phyloP scores from a whole-genome alignment of 2,888 invertebrate genomes.

The Phania funesta region DNA sequence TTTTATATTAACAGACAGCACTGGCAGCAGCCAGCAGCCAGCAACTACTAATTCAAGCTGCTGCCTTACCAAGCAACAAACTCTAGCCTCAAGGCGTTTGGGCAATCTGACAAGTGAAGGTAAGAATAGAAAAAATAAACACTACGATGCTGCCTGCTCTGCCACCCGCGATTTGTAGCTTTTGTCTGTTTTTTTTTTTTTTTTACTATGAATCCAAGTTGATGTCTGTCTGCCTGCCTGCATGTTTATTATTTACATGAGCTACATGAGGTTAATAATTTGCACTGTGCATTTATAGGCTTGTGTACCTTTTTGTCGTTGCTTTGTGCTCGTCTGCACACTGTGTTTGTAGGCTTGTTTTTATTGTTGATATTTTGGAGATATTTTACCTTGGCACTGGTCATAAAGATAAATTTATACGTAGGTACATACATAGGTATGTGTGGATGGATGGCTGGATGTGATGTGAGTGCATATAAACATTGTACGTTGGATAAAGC shows the following conservation, averaged over 20 bases:
- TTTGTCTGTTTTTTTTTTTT: conserved; percentile 31
- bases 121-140: conserved; percentile 61
- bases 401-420: conserved; percentile 68
- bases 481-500: conserved; percentile 46
- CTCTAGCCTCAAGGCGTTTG: conserved; percentile 43
- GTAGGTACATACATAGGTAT: neutral
- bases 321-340: neutral
- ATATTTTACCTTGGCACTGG: conserved; percentile 23
- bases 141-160: conserved; percentile 13
- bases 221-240: conserved; percentile 17
- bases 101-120: conserved; percentile 64
- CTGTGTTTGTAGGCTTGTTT: conserved; percentile 4
- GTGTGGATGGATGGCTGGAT: neutral
- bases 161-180: conserved; percentile 53
- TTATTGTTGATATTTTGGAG: conserved; percentile 9
- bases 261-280: conserved; percentile 47
- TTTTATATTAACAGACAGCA: conserved; percentile 51
- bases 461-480: conserved; percentile 13
- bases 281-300: conserved; percentile 31
- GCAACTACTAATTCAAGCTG: conserved; percentile 14
- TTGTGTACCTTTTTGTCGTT: conserved; percentile 3
- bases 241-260: conserved; percentile 44
- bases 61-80: conserved; percentile 24
- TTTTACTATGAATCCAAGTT: neutral
- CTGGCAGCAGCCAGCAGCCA: conserved; percentile 6